These are phyloP conservation scores for Drosophila robusta DNA, from an alignment of 2,888 invertebrate genomes.

Conservation along the genomic window DNA sequence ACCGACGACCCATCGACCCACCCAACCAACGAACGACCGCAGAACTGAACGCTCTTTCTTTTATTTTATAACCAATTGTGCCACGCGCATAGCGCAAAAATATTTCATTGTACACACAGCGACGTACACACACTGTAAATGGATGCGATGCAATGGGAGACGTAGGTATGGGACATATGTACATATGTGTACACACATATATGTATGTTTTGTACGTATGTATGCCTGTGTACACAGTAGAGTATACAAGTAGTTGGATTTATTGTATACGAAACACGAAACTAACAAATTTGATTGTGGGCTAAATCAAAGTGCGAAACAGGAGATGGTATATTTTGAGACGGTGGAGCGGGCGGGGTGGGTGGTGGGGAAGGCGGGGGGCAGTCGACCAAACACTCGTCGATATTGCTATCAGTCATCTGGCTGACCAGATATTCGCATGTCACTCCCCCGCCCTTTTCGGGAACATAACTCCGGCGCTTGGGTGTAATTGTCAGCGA, in stretches of 20 bases:
- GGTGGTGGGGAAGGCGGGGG: background rate
- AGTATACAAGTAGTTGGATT: constrained; percentile 23
- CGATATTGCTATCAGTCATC: constrained; percentile 55
- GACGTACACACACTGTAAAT: constrained; percentile 18
- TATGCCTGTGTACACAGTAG: background rate
- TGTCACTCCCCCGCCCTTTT: background rate
- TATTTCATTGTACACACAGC: constrained; percentile 50
- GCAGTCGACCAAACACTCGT: constrained; percentile 8
- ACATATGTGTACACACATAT: background rate
- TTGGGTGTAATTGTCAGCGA: constrained; percentile 34
- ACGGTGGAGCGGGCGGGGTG: background rate
- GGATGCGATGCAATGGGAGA: constrained; percentile 31
- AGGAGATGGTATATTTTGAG: constrained; percentile 11
- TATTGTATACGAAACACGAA: constrained; percentile 17
- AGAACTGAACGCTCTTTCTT: constrained; percentile 48
- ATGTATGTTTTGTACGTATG: background rate
- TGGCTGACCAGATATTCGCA: constrained; percentile 58
- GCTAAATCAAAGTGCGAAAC: constrained; percentile 13
- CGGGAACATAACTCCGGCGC: constrained; percentile 6
- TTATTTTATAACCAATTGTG: constrained; percentile 60
- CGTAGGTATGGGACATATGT: constrained; percentile 10
- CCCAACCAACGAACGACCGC: constrained; percentile 38
- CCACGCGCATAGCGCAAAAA: constrained; percentile 62
- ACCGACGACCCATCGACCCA: constrained; percentile 58
- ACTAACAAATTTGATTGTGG: constrained; percentile 16